These are phyloP conservation scores for Bucorvus abyssinicus DNA, from an alignment of 2,797 vertebrate genomes.

Conservation along the genomic window DNA sequence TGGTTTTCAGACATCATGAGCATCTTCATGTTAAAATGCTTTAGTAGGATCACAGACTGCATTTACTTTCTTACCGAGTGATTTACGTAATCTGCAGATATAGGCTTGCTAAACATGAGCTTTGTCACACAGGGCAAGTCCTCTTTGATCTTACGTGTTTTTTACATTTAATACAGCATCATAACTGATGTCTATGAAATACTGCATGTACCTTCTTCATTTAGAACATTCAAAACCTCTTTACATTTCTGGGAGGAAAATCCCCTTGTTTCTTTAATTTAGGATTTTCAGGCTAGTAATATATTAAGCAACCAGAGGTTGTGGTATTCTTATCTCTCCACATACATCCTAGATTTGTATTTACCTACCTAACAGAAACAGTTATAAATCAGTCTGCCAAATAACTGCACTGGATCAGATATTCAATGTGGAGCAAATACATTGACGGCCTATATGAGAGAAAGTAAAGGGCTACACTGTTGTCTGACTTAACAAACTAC, in stretches of 20 bases:
- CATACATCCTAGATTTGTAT: background rate
- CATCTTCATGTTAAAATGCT: background rate
- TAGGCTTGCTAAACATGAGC: background rate
- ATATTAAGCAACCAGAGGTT: background rate
- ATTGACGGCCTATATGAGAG: rapidly evolving
- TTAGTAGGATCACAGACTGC: background rate
- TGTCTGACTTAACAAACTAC: background rate
- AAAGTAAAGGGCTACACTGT: background rate
- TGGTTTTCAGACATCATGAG: background rate
- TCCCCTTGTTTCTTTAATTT: background rate
- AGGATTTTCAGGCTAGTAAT: background rate
- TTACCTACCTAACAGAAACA: background rate
- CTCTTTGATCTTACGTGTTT: background rate
- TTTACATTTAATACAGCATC: background rate
- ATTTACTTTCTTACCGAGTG: background rate
- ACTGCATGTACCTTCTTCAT: background rate
- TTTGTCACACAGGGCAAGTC: background rate
- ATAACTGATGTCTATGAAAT: background rate
- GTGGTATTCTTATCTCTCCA: background rate
- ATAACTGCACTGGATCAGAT: background rate
- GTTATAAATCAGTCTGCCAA: background rate
- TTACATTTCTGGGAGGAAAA: background rate
- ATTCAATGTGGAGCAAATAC: background rate
- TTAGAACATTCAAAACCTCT: background rate
- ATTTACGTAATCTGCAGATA: background rate